Percentiles rank a stretch among this genome's conserved stretches.
phyloP scores from a whole-genome alignment of 2,113 vertebrate genomes.

The Mesoclemmys tuberculata region DNA sequence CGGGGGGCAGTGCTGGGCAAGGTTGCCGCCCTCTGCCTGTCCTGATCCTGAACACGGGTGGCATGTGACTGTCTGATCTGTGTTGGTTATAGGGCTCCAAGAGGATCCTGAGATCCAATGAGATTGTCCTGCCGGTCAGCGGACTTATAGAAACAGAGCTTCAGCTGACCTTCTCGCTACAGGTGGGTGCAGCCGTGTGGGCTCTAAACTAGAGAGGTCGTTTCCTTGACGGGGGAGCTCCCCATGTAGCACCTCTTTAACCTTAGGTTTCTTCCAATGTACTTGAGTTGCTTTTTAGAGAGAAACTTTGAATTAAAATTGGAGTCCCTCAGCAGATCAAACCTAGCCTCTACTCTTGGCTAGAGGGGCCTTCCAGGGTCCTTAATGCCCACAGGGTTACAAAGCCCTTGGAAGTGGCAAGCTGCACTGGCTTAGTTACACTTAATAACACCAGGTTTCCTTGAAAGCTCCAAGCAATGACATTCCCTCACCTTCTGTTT shows the following conservation, averaged over 20 bases:
- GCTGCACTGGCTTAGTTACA: neutral
- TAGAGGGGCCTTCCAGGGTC: neutral
- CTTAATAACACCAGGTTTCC: neutral
- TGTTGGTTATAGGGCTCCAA: conserved; percentile 87
- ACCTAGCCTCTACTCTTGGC: neutral
- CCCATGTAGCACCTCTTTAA: neutral
- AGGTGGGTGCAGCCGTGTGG: conserved; percentile 77
- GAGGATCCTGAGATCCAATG: conserved; percentile 92
- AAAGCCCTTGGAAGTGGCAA: neutral
- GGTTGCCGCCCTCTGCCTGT: neutral
- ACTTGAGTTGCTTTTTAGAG: neutral
- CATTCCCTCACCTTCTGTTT: neutral
- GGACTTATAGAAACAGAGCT: conserved; percentile 91
- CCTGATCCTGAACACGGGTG: conserved; percentile 73
- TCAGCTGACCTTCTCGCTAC: conserved; percentile 91
- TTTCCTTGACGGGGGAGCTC: neutral
- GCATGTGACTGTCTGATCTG: neutral
- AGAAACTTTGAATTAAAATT: too few species aligned
- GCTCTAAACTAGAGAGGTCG: neutral
- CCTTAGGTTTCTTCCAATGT: neutral
- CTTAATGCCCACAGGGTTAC: neutral
- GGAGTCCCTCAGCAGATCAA: neutral
- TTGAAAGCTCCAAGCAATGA: neutral
- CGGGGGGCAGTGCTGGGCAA: neutral
- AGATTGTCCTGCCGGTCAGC: conserved; percentile 88